Evolutionary conservation across 1,140 invertebrate species (phyloP).

Genomic region (Drosophila albomicans): DNA sequence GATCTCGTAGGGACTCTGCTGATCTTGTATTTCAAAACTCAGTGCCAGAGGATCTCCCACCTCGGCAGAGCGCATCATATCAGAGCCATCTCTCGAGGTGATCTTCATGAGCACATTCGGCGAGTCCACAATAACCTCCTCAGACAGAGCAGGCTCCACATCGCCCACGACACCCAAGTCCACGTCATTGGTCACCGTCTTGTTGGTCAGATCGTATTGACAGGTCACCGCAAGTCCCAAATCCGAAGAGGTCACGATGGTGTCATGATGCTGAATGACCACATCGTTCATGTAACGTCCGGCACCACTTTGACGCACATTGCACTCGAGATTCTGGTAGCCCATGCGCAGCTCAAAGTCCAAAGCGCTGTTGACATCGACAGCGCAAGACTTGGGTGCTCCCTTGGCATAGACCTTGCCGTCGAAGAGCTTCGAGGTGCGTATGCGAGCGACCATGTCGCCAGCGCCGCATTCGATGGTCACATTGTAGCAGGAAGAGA

Average conservation of each 20-base stretch:
- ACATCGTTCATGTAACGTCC: conserved; percentile 95
- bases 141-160: conserved; percentile 91
- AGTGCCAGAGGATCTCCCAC: conserved; percentile 96
- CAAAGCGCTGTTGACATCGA: conserved; percentile 92
- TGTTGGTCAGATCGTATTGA: conserved; percentile 96
- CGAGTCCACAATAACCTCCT: conserved; percentile 95
- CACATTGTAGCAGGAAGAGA: conserved; percentile 97
- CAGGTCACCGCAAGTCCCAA: conserved; percentile 96
- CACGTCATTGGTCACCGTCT: conserved; percentile 96
- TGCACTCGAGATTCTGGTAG: conserved; percentile 96
- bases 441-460: conserved; percentile 96
- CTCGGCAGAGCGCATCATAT: conserved; percentile 91
- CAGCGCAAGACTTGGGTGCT: conserved; percentile 95
- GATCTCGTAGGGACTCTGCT: conserved; percentile 96
- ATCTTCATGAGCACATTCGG: conserved; percentile 98
- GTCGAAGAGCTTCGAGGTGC: conserved; percentile 96
- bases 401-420: conserved; percentile 97
- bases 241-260: conserved; percentile 97
- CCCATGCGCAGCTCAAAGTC: conserved; percentile 95
- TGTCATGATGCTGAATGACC: conserved; percentile 97
- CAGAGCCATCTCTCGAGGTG: conserved; percentile 90
- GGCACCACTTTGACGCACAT: conserved; percentile 93
- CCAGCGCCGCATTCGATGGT: conserved; percentile 95
- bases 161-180: conserved; percentile 95
- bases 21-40: conserved; percentile 96